A percentile compares a stretch with the other conserved stretches of the same genome.
phyloP scores from a whole-genome alignment of 2,888 invertebrate species.

The Drosophila histrio region DNA sequence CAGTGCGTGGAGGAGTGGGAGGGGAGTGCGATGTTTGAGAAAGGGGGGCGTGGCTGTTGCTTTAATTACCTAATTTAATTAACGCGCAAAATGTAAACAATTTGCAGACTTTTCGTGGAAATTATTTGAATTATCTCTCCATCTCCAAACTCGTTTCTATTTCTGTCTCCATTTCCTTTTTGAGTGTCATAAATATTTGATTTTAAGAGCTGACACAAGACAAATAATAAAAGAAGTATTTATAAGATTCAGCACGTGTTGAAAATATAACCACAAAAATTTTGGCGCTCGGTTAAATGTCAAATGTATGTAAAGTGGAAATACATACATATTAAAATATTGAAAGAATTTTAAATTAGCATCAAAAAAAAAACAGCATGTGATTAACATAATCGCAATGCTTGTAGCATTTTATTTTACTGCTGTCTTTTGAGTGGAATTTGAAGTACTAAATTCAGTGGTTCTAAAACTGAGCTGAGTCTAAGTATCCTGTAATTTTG shows the following conservation, averaged over 20 bases:
- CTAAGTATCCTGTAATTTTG: background rate
- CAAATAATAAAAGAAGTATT: slow-evolving; percentile 18
- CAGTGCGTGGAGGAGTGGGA: background rate
- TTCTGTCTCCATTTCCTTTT: background rate
- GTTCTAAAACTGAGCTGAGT: too few relatives aligned
- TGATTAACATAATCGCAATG: background rate
- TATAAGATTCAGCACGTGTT: background rate
- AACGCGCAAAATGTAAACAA: slow-evolving; percentile 60
- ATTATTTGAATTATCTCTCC: slow-evolving; percentile 28
- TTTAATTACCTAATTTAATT: slow-evolving; percentile 66
- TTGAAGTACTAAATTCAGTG: background rate
- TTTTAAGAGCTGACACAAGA: slow-evolving; percentile 12
- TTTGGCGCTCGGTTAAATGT: too few relatives aligned
- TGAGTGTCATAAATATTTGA: slow-evolving; percentile 34
- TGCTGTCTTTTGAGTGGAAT: background rate
- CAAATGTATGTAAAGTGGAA: slow-evolving; percentile 5
- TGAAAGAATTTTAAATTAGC: slow-evolving; percentile 3
- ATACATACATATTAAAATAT: slow-evolving; percentile 4
- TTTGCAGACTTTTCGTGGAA: slow-evolving; percentile 22
- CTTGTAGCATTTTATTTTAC: background rate
- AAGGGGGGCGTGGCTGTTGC: background rate
- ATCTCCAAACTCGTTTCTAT: background rate
- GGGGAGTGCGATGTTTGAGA: background rate
- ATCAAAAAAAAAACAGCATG: background rate
- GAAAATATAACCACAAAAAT: background rate